These are phyloP conservation scores for Papilio polytes DNA, from an alignment of 1,140 invertebrate genomes.

Conservation along the genomic window DNA sequence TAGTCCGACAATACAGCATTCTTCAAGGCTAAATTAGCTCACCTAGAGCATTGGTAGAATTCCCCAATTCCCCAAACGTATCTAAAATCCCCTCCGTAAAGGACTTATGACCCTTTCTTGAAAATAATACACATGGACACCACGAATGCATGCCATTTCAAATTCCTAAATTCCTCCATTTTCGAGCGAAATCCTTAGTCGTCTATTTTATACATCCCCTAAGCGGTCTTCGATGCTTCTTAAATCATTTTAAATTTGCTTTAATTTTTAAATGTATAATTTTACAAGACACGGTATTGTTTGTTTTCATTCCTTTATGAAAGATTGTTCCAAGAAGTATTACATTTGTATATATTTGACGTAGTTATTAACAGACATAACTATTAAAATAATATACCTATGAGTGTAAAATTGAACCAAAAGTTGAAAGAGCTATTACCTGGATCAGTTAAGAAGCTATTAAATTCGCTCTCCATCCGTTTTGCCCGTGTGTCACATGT, in stretches of 20 bases:
- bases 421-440: neutral
- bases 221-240: too few species aligned
- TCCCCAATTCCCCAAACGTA: constrained; percentile 59
- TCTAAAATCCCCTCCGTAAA: constrained; percentile 51
- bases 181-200: too few species aligned
- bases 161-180: neutral
- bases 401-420: neutral
- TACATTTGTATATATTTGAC: too few species aligned
- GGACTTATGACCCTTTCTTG: constrained; percentile 51
- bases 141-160: neutral
- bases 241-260: too few species aligned
- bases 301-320: too few species aligned
- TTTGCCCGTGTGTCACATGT: constrained; percentile 42
- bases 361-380: too few species aligned
- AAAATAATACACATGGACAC: constrained; percentile 43
- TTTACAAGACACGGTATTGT: too few species aligned
- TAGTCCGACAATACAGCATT: constrained; percentile 54
- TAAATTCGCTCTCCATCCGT: constrained; percentile 29
- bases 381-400: too few species aligned
- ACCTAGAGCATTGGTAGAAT: constrained; percentile 53
- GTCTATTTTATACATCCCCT: too few species aligned
- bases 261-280: too few species aligned
- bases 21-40: constrained; percentile 49
- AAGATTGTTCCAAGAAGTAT: too few species aligned
- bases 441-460: neutral